Percentiles rank a stretch among this genome's conserved stretches.
phyloP scores from a whole-genome alignment of 2,888 invertebrate species.

The Myopa testacea region DNA sequence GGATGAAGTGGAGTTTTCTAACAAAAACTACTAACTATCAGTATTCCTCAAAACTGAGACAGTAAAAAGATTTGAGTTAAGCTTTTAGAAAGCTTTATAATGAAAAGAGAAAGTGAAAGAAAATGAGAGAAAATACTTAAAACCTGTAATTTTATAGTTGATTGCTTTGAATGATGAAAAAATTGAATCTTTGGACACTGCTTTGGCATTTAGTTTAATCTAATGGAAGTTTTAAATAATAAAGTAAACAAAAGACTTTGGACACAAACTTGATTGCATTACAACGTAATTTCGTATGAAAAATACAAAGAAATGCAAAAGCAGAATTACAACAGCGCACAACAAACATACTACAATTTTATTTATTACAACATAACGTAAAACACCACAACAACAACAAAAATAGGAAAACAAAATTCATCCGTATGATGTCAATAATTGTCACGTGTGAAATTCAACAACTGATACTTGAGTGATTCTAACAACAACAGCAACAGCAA shows the following conservation, averaged over 20 bases:
- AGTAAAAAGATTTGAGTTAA: too few relatives aligned
- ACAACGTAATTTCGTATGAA: conserved; percentile 17
- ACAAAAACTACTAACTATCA: too few relatives aligned
- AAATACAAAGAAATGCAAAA: conserved; percentile 22
- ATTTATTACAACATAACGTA: too few relatives aligned
- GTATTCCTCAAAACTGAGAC: too few relatives aligned
- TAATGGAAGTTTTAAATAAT: too few relatives aligned
- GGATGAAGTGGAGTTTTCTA: too few relatives aligned
- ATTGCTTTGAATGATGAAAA: background rate
- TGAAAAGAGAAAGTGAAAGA: background rate
- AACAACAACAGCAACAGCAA: background rate
- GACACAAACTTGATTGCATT: conserved; percentile 20
- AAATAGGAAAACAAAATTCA: background rate
- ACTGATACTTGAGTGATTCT: background rate
- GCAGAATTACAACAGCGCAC: too few relatives aligned
- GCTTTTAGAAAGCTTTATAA: too few relatives aligned
- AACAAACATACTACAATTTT: too few relatives aligned
- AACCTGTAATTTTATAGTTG: background rate
- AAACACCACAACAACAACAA: background rate
- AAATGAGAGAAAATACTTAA: background rate
- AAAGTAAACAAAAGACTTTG: background rate
- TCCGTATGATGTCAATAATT: conserved; percentile 6
- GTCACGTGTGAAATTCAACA: background rate
- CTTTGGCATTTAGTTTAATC: too few relatives aligned
- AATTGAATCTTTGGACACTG: too few relatives aligned